These are phyloP conservation scores for Leptarthrus brevirostris DNA, from an alignment of 2,888 invertebrate genomes.

Conservation along the genomic window DNA sequence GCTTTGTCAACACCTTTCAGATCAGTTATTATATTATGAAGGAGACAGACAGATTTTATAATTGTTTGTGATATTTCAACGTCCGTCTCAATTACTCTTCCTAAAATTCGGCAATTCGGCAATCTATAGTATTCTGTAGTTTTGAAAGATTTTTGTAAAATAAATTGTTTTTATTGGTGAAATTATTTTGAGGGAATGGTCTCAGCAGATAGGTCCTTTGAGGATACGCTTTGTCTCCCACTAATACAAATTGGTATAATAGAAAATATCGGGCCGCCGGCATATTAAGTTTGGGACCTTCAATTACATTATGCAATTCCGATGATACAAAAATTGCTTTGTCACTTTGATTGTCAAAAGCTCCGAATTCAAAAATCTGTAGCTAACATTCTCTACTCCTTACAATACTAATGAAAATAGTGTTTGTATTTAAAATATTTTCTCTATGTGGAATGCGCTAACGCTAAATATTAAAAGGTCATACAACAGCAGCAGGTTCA, in stretches of 20 bases:
- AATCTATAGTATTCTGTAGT: not conserved
- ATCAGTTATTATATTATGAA: not conserved
- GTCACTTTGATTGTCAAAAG: constrained; percentile 29
- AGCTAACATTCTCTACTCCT: constrained; percentile 25
- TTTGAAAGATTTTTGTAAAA: constrained; percentile 2
- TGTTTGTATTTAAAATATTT: constrained; percentile 4
- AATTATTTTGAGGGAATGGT: constrained; percentile 2
- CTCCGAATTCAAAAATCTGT: constrained; percentile 40
- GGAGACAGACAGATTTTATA: constrained; percentile 22
- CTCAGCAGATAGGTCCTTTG: constrained; percentile 40
- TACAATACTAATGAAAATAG: constrained; percentile 12
- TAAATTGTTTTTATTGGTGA: not conserved
- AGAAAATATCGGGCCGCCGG: constrained; percentile 21
- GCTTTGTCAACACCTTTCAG: no score
- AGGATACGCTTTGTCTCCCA: constrained; percentile 42
- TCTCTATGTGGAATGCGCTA: not conserved
- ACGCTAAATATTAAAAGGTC: no score
- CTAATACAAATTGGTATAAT: constrained; percentile 34
- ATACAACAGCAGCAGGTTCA: no score
- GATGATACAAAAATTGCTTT: constrained; percentile 42
- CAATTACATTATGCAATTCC: constrained; percentile 43
- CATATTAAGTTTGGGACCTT: constrained; percentile 37
- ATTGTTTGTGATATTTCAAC: constrained; percentile 15
- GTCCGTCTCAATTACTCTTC: constrained; percentile 20
- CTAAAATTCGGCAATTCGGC: constrained; percentile 18